Conservation (phyloP, 1,140 invertebrate species). For the Leptopilina clavipes region DNA sequence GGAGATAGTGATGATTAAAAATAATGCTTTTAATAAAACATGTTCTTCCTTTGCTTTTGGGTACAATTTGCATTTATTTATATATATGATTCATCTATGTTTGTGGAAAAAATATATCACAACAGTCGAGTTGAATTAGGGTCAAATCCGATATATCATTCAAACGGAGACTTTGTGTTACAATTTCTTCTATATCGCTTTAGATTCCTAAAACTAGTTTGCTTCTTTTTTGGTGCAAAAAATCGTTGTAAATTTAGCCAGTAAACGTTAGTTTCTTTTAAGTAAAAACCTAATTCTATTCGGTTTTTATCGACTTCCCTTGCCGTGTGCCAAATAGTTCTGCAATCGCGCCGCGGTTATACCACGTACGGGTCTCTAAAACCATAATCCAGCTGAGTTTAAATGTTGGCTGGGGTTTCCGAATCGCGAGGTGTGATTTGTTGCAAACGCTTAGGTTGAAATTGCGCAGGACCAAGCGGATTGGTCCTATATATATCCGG, state of each 20-base stretch:
- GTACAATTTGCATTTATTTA: neutral
- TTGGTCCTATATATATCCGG: conserved; percentile 61
- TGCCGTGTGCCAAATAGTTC: conserved; percentile 9
- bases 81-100: neutral
- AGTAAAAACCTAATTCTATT: neutral
- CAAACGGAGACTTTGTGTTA: no score
- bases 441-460: conserved; percentile 71
- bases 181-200: no score
- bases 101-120: neutral
- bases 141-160: no score
- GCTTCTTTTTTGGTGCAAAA: neutral
- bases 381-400: conserved; percentile 61
- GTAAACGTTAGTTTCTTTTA: neutral
- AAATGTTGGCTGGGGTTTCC: conserved; percentile 55
- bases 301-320: conserved; percentile 10
- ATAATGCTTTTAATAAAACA: neutral
- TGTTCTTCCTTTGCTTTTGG: neutral
- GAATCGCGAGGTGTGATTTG: conserved; percentile 70
- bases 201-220: neutral
- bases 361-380: conserved; percentile 45
- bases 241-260: neutral
- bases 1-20: neutral
- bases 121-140: no score
- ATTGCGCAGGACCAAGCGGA: conserved; percentile 68
- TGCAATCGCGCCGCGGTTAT: conserved; percentile 12